Base-by-base conservation (phyloP, 2,113 vertebrate genomes). In the Hassar affinis region DNA sequence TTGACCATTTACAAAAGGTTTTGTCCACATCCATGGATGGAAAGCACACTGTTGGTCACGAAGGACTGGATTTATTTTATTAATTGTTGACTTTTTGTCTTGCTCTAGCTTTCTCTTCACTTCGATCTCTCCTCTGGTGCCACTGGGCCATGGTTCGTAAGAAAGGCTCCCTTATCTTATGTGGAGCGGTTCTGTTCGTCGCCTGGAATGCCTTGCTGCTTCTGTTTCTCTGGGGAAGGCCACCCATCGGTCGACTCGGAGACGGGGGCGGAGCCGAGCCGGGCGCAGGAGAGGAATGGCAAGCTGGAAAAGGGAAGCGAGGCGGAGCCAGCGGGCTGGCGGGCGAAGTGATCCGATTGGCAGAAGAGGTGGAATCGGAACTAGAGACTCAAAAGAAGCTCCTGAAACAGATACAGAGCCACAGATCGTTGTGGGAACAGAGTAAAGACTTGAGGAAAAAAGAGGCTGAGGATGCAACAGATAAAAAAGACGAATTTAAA, bases 131-230 rank as follows among this genome's bases (percentile, higher is more conserved):
- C 47, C 51, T 85, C 68, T 83, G 81, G 86, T 89, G 89, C 90
- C 85, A 80, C 89, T 91, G 88, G 96, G 96, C 95, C 94, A 98
- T 98, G 97, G 95, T 96, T 93, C 97, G 96, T 90, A 95, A 94
- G 86, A 97, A 96, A 95, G 92, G 94, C 89, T 95, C 93, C 87
- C 91, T 96, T 75, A 96, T 95, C 89, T 86, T 97, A 86, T 97
- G 97, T 86, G 95, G 96, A 80, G 96, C 95, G 83, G 92, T 96
- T 89, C 94, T 99, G 74, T 98, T 99, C 66, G 92, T 98, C 3
- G 95, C 95, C 80, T 98, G 97, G 97, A 97, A 98, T 47, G 95
- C 95, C 71, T 90, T 99, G 86, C 93, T 99, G 66, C 94, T 98
- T 14, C 95, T 99, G 61, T 98, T 98, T 91, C 95, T 99, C 82